Percentiles rank a stretch among this genome's conserved stretches.
These are phyloP conservation scores for Brachyistius frenatus DNA, from an alignment of 2,113 vertebrate genomes.

Conservation along the genomic window DNA sequence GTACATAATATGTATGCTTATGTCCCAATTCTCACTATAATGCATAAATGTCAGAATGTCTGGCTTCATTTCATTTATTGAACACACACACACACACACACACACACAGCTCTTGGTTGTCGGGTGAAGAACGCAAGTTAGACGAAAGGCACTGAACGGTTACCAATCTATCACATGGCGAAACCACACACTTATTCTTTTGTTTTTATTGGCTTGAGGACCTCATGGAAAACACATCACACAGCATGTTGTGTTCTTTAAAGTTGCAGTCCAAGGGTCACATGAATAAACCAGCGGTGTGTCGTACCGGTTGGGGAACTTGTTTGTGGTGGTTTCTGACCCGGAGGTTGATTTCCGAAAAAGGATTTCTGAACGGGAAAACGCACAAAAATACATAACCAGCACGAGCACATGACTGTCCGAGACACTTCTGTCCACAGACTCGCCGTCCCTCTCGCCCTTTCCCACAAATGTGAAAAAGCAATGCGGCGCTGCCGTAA, in stretches of 20 bases:
- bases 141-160: not conserved
- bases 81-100: not conserved
- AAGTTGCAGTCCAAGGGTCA: conserved; percentile 45
- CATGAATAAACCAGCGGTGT: conserved; percentile 41
- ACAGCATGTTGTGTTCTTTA: conserved; percentile 30
- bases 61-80: conserved; percentile 21
- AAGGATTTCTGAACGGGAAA: not conserved
- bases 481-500: not conserved
- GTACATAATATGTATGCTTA: conserved; percentile 50
- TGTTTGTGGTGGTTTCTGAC: conserved; percentile 12
- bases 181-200: conserved; percentile 24
- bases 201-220: conserved; percentile 38
- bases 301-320: not conserved
- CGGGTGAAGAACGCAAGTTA: not conserved
- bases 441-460: not conserved
- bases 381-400: not conserved
- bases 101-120: not conserved
- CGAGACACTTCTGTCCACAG: conserved; percentile 24
- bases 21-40: conserved; percentile 45
- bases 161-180: conserved; percentile 30
- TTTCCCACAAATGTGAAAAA: conserved; percentile 33
- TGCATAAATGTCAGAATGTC: conserved; percentile 10
- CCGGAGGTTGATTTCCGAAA: not conserved
- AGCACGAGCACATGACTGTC: conserved; percentile 38
- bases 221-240: conserved; percentile 50